Evolutionary conservation across 2,797 vertebrate species (phyloP).

Genomic region (Sylvilagus floridanus): DNA sequence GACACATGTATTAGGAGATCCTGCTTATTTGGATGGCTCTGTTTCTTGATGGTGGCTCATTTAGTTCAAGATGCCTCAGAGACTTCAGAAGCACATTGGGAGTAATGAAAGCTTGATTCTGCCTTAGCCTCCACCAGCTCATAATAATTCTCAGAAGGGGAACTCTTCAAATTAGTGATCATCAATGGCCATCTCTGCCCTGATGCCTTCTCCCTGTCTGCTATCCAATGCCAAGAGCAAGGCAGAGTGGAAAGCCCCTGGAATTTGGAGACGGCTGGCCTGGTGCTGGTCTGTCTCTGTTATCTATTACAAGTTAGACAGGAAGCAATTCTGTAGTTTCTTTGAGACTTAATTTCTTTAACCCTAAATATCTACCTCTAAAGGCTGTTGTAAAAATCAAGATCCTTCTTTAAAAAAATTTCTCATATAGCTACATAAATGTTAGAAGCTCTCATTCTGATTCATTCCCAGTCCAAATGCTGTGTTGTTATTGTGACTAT

Average conservation of each 20-base stretch:
- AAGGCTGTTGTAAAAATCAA: constrained; percentile 52
- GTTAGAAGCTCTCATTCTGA: background rate
- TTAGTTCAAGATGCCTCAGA: background rate
- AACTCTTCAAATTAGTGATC: background rate
- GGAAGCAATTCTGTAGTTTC: background rate
- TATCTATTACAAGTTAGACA: background rate
- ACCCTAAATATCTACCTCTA: background rate
- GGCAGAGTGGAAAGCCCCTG: background rate
- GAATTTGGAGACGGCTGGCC: background rate
- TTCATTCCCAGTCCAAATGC: background rate
- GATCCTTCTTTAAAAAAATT: constrained; percentile 43
- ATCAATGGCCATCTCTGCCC: background rate
- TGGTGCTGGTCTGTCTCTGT: background rate
- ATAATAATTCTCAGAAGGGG: background rate
- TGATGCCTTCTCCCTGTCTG: background rate
- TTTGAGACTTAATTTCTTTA: constrained; percentile 36
- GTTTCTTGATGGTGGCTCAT: background rate
- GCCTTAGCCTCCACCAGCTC: background rate
- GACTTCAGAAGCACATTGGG: constrained; percentile 23
- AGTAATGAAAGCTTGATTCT: background rate
- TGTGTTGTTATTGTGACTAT: background rate
- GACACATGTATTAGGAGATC: background rate
- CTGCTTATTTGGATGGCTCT: too few relatives aligned
- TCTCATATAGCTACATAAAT: background rate
- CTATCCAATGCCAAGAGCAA: background rate